Percentiles rank a stretch among this genome's conserved stretches.
Evolutionary conservation across 2,888 invertebrate genomes (phyloP).

Genomic region (Melieria crassipennis): DNA sequence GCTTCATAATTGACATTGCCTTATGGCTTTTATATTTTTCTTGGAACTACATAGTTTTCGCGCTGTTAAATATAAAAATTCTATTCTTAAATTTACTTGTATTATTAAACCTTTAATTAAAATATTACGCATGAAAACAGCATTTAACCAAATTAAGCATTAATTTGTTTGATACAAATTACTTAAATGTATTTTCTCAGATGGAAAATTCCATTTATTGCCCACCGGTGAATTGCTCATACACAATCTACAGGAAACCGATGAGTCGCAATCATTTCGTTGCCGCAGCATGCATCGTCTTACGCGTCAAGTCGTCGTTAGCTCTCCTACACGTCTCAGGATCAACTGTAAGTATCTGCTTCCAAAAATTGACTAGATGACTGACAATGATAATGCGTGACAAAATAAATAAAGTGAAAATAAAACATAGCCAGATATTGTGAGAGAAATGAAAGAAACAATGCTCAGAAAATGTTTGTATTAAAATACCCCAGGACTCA

Average conservation of each 20-base stretch:
- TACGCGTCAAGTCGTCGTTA: conserved; percentile 76
- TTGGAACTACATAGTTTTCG: too few relatives aligned
- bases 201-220: conserved; percentile 79
- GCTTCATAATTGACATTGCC: conserved; percentile 55
- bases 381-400: too few relatives aligned
- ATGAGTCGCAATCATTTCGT: conserved; percentile 77
- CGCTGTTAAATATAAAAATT: too few relatives aligned
- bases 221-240: conserved; percentile 79
- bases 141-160: conserved; percentile 14
- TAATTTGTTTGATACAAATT: background rate
- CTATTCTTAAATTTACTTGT: too few relatives aligned
- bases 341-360: conserved; percentile 71
- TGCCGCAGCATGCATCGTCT: conserved; percentile 79
- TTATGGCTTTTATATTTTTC: conserved; percentile 43
- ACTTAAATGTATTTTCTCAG: conserved; percentile 61
- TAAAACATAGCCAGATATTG: too few relatives aligned
- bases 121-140: too few relatives aligned
- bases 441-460: too few relatives aligned
- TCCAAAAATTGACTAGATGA: too few relatives aligned
- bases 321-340: conserved; percentile 75
- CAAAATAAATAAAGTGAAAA: background rate
- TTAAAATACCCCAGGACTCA: too few relatives aligned
- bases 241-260: conserved; percentile 78
- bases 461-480: too few relatives aligned
- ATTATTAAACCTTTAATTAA: too few relatives aligned